Evolutionary conservation across 2,797 vertebrate genomes (phyloP), one percentile per base, ranked within the genome.

Genomic region (Bothrops alternatus): DNA sequence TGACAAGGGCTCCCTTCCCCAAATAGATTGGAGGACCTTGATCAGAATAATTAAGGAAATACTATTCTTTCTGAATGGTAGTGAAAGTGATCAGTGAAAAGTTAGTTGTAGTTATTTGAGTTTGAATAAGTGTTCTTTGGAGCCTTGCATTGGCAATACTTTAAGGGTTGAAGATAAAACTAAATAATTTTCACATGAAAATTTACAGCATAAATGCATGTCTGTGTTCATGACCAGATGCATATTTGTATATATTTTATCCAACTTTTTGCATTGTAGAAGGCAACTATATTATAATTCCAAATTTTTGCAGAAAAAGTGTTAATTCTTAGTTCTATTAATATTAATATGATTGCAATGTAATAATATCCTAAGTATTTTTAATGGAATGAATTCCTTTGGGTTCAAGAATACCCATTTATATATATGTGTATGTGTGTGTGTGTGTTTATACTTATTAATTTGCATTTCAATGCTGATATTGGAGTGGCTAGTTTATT

Each of bases 231-330:
- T 11, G 6, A 23, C 8, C 1, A 37, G n/a, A 60, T 92, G 56
- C 23, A 32, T 91, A 18, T 88, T 73, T 42, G 42, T 56, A 42
- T 16, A 14, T 53, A 20, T 55, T 47, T 23, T 50, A 10, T 58
- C 25, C 10, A 42, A 0, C 0, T 0, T 63, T 37, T 57, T 23
- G 32, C 32, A 0, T 78, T 0, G 0, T 47, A 86, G n/a, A 58
- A 65, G 4, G 73, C 42, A 61, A 28, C 25, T 89, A 10, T 14
- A 8, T 4, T 87, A 14, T 26, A 56, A 32, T 69, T 6, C 50
- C 82, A n/a, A 6, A 73, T 56, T 32, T 90, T 69, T 28, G 37
- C 69, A 20, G 11, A 69, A 28, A 37, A 65, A 25, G 14, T 55
- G 20, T 32, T 86, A 23, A 78, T 50, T 25, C 20, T 93, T 87